Base-by-base conservation (phyloP, 1,140 invertebrate species). In the Cydia fagiglandana region DNA sequence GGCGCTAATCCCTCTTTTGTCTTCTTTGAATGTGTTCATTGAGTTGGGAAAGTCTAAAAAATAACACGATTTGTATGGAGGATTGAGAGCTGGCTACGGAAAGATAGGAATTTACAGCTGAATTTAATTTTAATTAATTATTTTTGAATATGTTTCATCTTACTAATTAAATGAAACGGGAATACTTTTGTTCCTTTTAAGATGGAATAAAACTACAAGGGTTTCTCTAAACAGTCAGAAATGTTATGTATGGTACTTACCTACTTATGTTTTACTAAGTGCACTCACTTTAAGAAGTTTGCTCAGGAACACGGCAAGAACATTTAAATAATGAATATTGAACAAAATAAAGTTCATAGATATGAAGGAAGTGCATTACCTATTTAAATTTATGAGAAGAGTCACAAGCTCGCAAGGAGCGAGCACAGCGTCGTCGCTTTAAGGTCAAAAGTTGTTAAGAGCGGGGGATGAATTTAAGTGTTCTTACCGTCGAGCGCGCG, bases 361-460 rank as follows among this genome's bases (percentile, higher is more conserved):
- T 70, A 70, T 41, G 34, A 17, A 30, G 38, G n/a, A n/a, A 70
- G 66, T 20, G 20, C 6, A 38, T 70, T 70, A 28, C 1, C 1
- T 28, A 70, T 70, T 70, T 45, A 70, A 70, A 70, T 70, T 70
- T 70, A 70, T 70, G 66, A 70, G 34, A 70, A 70, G 66, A 38
- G 38, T 17, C 38, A 13, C 30, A 38, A 68, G 28, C 24, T 17
- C 38, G 13, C 30, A 38, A 68, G 28, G 20, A 24, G 56, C 56
- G 50, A 53, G n/a, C 15, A 13, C 9, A 45, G 30, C 15, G 30
- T 34, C 66, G 15, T n/a, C 66, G 30, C 34, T 70, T 70, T 68
- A 68, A 70, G 66, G 66, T 70, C 30, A 70, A 41, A 70, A 70
- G 66, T 41, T 70, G 66, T 70, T 70, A 70, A 70, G 66, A 45